Base-by-base conservation (phyloP, 2,797 vertebrate genomes). In the Lindbergichthys nudifrons region DNA sequence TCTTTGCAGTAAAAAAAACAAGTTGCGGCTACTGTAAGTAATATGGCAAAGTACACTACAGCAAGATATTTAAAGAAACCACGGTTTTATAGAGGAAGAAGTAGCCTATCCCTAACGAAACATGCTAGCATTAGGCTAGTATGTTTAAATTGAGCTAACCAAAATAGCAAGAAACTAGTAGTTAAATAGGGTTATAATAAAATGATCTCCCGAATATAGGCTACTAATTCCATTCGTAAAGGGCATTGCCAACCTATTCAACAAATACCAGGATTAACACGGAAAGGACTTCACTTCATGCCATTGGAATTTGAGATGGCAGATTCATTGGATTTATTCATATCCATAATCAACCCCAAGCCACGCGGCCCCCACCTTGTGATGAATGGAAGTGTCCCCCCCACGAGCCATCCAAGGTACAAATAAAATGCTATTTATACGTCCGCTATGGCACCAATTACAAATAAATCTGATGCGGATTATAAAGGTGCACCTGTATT, bases 311-410 rank as follows among this genome's bases (percentile, higher is more conserved):
- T 3, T 0, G n/a, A 46, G n/a, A 7, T 14, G 53, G 16, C 39
- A n/a, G 43, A 63, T 15, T 45, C 5, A 69, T 10, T 65, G 50
- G 32, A 48, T 50, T 39, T 51, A 23, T 36, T 63, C 21, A 21
- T 54, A 57, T 41, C n/a, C 47, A 14, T 45, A 18, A 47, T 54
- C 57, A 41, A 16, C 57, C 26, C 12, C 9, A 32, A 57, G 3
- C 18, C 23, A 14, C 3, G n/a, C 12, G 10, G 1, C 59, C 39
- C 52, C 54, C 26, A 10, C 4, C 15, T 8, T 7, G 39, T 14
- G 10, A 9, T 9, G 21, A 30, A 18, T 26, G 32, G 45, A 52
- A 7, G 41, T 32, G 0, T 15, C 3, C 16, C 26, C 26, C 26
- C 26, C 26, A 26, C 26, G 26, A 26, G 26, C 26, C 26, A 26